A percentile compares a stretch with the other conserved stretches of the same genome.
Evolutionary conservation across 1,140 invertebrate genomes (phyloP).

Genomic region (Pinna nobilis): DNA sequence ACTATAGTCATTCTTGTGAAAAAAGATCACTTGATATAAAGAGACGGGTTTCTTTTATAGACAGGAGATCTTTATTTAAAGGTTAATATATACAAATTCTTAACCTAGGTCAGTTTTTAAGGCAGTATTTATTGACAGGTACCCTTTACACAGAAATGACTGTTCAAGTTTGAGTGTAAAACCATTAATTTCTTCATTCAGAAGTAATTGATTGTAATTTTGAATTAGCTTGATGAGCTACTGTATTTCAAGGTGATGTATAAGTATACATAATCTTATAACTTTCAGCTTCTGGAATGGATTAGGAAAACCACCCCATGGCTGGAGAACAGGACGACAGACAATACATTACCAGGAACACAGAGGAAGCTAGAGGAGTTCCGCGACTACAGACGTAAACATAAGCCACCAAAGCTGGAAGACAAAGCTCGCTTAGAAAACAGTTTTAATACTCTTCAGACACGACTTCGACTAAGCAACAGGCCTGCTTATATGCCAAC

Average conservation of each 20-base stretch:
- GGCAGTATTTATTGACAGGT: no score
- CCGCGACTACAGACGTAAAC: constrained; percentile 96
- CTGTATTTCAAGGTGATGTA: no score
- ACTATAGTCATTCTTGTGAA: no score
- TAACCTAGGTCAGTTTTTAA: no score
- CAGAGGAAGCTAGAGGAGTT: constrained; percentile 99
- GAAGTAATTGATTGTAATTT: no score
- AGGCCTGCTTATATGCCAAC: constrained; percentile 99
- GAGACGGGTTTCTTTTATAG: no score
- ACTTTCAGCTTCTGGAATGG: constrained; percentile 92
- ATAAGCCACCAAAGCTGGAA: constrained; percentile 98
- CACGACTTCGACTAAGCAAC: constrained; percentile 94
- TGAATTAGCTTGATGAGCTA: no score
- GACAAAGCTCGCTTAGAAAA: constrained; percentile 99
- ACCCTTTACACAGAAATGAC: no score
- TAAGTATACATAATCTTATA: neutral
- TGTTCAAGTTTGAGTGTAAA: neutral
- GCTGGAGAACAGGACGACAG: constrained; percentile 96
- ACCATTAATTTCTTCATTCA: no score
- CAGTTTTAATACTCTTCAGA: constrained; percentile 99
- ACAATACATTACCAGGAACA: constrained; percentile 97
- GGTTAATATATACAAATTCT: no score
- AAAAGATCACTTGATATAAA: no score
- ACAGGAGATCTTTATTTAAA: no score
- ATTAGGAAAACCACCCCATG: constrained; percentile 97